Conservation (phyloP, 2,888 invertebrate species). For the Automeris io region DNA sequence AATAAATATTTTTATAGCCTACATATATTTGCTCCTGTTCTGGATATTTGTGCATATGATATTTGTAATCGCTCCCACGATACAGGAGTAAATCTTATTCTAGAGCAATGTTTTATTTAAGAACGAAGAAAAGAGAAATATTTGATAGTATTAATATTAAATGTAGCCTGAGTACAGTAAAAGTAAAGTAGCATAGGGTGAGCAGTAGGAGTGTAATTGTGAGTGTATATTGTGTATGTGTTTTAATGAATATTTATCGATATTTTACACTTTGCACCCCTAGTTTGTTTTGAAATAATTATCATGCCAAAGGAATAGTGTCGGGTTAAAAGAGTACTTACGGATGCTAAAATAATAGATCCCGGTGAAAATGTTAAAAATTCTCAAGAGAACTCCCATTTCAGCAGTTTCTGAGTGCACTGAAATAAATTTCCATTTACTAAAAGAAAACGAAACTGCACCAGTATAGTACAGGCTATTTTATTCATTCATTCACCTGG, state of each 20-base stretch:
- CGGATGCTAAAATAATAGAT: neutral
- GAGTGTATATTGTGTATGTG: too few relatives aligned
- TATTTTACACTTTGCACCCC: too few relatives aligned
- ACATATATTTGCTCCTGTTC: neutral
- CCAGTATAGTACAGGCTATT: neutral
- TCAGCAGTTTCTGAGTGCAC: neutral
- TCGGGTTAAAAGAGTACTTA: neutral
- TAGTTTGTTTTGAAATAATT: conserved; percentile 1
- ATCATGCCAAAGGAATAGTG: conserved; percentile 1
- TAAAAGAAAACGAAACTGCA: neutral
- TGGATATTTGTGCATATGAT: neutral
- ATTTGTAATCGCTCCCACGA: too few relatives aligned
- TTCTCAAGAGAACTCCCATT: neutral
- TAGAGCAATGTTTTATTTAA: too few relatives aligned
- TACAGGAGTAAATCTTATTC: too few relatives aligned
- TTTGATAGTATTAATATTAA: too few relatives aligned
- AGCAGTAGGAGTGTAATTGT: too few relatives aligned
- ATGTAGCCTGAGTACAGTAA: too few relatives aligned
- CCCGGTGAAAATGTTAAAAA: neutral
- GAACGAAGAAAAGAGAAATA: too few relatives aligned
- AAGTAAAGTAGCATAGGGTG: too few relatives aligned
- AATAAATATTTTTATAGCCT: neutral
- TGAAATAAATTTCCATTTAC: neutral
- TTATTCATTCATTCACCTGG: neutral
- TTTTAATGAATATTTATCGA: too few relatives aligned